These are phyloP conservation scores for Heliconius erato DNA, from an alignment of 2,888 invertebrate genomes.

Conservation along the genomic window DNA sequence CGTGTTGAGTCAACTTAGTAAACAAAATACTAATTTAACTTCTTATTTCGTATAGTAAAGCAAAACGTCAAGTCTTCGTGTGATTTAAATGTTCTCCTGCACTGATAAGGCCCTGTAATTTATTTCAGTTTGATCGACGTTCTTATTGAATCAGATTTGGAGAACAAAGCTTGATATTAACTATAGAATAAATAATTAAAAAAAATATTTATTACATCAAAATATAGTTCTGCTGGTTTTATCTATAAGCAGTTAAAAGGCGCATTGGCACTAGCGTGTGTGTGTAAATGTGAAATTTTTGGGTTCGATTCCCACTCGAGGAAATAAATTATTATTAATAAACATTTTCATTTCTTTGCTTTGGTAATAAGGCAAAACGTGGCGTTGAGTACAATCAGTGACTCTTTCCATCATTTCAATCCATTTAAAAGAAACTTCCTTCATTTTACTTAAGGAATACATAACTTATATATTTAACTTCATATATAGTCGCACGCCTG, in stretches of 20 bases:
- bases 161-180: conserved; percentile 18
- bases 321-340: too few relatives aligned
- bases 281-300: too few relatives aligned
- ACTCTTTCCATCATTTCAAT: too few relatives aligned
- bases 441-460: too few relatives aligned
- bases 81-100: conserved; percentile 43
- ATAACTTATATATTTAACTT: too few relatives aligned
- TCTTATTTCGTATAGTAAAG: conserved; percentile 27
- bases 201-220: not conserved
- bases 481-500: too few relatives aligned
- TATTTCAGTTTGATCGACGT: conserved; percentile 45
- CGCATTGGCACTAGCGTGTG: too few relatives aligned
- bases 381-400: too few relatives aligned
- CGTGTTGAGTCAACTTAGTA: not conserved
- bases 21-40: not conserved
- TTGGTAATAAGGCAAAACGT: too few relatives aligned
- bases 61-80: conserved; percentile 34
- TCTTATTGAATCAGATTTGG: conserved; percentile 38
- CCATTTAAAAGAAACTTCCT: too few relatives aligned
- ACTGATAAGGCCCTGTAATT: conserved; percentile 44
- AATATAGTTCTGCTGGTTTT: not conserved
- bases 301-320: too few relatives aligned
- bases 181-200: not conserved
- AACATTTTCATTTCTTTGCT: too few relatives aligned
- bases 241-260: not conserved